Evolutionary conservation across 2,113 vertebrate species (phyloP), one percentile per base, ranked within the genome.

Genomic region (Mustela nigripes): DNA sequence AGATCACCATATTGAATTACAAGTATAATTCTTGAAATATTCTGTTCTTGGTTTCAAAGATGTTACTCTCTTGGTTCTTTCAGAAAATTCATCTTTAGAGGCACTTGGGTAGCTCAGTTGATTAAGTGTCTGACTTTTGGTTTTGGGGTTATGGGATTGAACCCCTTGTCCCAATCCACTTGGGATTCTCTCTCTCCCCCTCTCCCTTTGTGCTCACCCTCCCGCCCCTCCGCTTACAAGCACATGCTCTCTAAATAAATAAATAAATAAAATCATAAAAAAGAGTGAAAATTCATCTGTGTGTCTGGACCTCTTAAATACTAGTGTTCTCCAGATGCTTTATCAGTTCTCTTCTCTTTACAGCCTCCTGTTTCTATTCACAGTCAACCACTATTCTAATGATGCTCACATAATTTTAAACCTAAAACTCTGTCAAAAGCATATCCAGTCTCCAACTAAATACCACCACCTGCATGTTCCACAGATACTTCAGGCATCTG

Each of bases 21-120:
- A 11, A 86, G 21, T n/a, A 0, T 84, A 81, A 53, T 22, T 91
- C 91, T 56, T 94, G 42, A 60, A 80, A 50, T 81, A 76, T n/a
- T 79, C 45, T 92, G 56, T 39, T 89, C 9, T 83, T 91, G 39
- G 11, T 93, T 91, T 95, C 65, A 87, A 73, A 93, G 73, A 71
- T 26, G n/a, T 28, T 80, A 31, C 31, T 48, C 8, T 86, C 33
- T 36, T 74, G 42, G 48, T 90, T 71, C 50, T 74, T 81, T 93
- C 26, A 82, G 45, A 78, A 63, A 24, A 89, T 88, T 79, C 10
- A 56, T 76, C 93, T 92, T 89, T 33, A n/a, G 67, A 7, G 33
- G 16, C 33, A 69, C n/a, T n/a, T 69, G 67, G 18, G n/a, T 69
- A 21, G 16, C 33, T 69, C 33, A 69, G 18, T 69, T 19, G 7